These are phyloP conservation scores for Ellobius talpinus DNA, from an alignment of 2,113 vertebrate genomes.

Conservation along the genomic window DNA sequence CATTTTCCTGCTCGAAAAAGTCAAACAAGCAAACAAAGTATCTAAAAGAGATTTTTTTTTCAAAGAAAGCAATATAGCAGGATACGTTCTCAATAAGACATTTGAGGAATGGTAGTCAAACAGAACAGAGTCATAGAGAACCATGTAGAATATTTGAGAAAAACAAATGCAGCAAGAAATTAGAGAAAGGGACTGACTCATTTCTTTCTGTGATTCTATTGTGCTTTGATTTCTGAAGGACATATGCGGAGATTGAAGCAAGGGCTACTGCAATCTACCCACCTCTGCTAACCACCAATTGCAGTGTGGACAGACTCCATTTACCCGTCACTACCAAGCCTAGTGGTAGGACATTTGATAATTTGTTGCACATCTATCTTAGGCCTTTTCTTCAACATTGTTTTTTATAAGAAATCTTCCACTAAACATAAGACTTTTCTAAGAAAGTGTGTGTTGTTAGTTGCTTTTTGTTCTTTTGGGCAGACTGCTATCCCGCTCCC, in stretches of 20 bases:
- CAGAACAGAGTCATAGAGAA: not conserved
- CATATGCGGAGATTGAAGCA: not conserved
- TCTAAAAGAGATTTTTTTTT: not conserved
- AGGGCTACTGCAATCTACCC: not conserved
- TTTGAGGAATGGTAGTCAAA: not conserved
- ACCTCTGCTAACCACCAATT: not conserved
- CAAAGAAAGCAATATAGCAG: not conserved
- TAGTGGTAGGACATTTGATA: not conserved
- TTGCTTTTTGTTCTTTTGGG: too few relatives aligned
- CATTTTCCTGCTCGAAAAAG: not conserved
- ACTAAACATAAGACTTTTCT: not conserved
- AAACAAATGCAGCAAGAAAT: not conserved
- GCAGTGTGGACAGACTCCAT: not conserved
- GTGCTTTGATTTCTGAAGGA: not conserved
- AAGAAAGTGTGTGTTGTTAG: not conserved
- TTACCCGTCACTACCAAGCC: not conserved
- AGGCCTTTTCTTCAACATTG: not conserved
- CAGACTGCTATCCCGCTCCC: too few relatives aligned
- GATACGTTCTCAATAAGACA: not conserved
- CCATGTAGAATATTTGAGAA: not conserved
- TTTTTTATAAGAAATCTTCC: not conserved
- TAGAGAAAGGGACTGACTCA: not conserved
- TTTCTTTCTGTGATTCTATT: not conserved
- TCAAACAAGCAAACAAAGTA: not conserved
- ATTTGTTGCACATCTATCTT: not conserved